phyloP scores from a whole-genome alignment of 2,888 invertebrate genomes.

The Galerucella calmariensis region DNA sequence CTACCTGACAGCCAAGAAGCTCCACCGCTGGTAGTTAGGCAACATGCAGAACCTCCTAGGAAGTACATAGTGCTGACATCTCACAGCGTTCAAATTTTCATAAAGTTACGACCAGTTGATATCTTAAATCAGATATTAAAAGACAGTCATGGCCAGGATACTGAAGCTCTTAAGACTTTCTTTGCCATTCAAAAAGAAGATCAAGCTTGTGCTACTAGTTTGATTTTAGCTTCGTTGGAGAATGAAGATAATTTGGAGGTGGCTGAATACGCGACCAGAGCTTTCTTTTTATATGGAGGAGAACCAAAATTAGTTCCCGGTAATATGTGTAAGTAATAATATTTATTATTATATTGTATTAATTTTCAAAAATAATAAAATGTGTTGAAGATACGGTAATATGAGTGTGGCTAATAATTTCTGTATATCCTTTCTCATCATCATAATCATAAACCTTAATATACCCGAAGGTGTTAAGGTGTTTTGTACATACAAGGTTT shows the following conservation, averaged over 20 bases:
- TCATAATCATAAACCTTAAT: no score
- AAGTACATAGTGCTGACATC: slow-evolving; percentile 89
- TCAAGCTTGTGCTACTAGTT: slow-evolving; percentile 90
- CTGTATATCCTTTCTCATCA: no score
- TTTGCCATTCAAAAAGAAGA: slow-evolving; percentile 82
- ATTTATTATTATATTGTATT: slow-evolving; percentile 1
- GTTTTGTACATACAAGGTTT: no score
- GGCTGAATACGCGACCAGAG: slow-evolving; percentile 89
- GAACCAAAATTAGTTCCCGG: slow-evolving; percentile 68
- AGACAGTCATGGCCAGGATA: slow-evolving; percentile 87
- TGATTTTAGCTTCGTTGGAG: slow-evolving; percentile 85
- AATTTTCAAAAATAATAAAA: not conserved
- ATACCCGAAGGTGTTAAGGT: no score
- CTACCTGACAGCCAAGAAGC: slow-evolving; percentile 60
- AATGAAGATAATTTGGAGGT: slow-evolving; percentile 72
- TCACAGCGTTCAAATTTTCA: slow-evolving; percentile 86
- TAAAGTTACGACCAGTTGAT: slow-evolving; percentile 89
- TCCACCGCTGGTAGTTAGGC: slow-evolving; percentile 76
- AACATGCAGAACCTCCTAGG: slow-evolving; percentile 77
- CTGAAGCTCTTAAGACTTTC: slow-evolving; percentile 85
- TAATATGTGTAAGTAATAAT: slow-evolving; percentile 51
- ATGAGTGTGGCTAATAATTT: no score
- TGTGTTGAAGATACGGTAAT: no score
- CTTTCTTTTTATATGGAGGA: slow-evolving; percentile 92
- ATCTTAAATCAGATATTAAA: slow-evolving; percentile 83